Evolutionary conservation across 2,888 invertebrate species (phyloP).

Genomic region (Operophtera brumata): DNA sequence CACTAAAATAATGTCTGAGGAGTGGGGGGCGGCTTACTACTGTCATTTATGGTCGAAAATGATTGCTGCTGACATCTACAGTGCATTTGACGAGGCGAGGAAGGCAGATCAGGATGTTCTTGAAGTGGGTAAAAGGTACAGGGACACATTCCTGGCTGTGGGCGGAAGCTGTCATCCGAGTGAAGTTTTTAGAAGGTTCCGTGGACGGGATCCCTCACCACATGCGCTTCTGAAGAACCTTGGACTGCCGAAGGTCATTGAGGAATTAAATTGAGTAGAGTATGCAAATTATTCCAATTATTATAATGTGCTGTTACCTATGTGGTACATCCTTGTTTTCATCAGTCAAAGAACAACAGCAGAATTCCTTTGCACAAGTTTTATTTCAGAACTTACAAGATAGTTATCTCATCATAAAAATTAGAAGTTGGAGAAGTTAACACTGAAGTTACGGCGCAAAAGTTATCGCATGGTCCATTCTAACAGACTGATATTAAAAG

Average conservation of each 20-base stretch:
- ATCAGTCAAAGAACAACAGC: background rate
- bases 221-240: slow-evolving; percentile 87
- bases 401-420: background rate
- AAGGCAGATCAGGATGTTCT: slow-evolving; percentile 73
- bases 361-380: background rate
- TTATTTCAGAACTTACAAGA: slow-evolving; percentile 12
- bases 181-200: slow-evolving; percentile 93
- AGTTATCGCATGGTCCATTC: no score
- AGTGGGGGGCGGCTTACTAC: slow-evolving; percentile 93
- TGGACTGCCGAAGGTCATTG: slow-evolving; percentile 70
- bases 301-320: slow-evolving; percentile 45
- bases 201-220: slow-evolving; percentile 94
- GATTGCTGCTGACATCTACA: slow-evolving; percentile 94
- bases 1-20: slow-evolving; percentile 89
- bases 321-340: slow-evolving; percentile 23
- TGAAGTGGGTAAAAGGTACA: slow-evolving; percentile 85
- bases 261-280: slow-evolving; percentile 56
- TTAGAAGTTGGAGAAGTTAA: background rate
- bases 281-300: slow-evolving; percentile 44
- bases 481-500: no score
- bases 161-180: slow-evolving; percentile 91
- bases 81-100: slow-evolving; percentile 88
- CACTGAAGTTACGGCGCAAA: no score
- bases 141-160: slow-evolving; percentile 89
- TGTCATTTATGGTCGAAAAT: slow-evolving; percentile 92